phyloP scores from a whole-genome alignment of 2,888 invertebrate species.

The Oscheius sp. region DNA sequence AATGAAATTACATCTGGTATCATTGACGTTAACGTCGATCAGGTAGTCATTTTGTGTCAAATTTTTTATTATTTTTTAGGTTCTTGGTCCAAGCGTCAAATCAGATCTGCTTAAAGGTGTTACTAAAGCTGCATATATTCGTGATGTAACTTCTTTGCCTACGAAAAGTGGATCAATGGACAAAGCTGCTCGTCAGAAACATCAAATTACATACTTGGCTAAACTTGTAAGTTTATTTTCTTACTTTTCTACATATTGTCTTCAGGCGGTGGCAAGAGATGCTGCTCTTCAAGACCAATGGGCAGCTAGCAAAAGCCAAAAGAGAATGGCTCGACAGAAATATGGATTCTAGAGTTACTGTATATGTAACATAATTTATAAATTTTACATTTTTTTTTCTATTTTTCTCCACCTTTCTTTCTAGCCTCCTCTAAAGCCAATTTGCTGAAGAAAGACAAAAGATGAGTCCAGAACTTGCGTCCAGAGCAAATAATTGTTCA shows the following conservation, averaged over 20 bases:
- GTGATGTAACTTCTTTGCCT: slow-evolving; percentile 42
- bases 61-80: slow-evolving; percentile 36
- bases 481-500: not conserved
- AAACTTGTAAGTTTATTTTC: slow-evolving; percentile 41
- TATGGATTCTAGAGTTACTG: slow-evolving; percentile 65
- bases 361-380: not conserved
- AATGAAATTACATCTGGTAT: slow-evolving; percentile 59
- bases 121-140: slow-evolving; percentile 47
- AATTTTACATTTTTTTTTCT: not conserved
- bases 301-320: slow-evolving; percentile 61
- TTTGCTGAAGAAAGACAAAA: not conserved
- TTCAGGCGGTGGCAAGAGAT: slow-evolving; percentile 66
- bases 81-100: slow-evolving; percentile 64
- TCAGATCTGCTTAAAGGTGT: slow-evolving; percentile 61
- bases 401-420: not conserved
- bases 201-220: slow-evolving; percentile 70
- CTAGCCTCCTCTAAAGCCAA: not conserved
- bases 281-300: slow-evolving; percentile 67
- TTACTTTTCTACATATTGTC: not conserved
- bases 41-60: not conserved
- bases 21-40: slow-evolving; percentile 66
- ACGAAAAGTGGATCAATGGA: slow-evolving; percentile 41
- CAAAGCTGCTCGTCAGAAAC: slow-evolving; percentile 63
- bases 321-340: slow-evolving; percentile 60
- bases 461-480: not conserved